Base-by-base conservation (phyloP, 2,888 invertebrate species). In the Rotaria sp. region DNA sequence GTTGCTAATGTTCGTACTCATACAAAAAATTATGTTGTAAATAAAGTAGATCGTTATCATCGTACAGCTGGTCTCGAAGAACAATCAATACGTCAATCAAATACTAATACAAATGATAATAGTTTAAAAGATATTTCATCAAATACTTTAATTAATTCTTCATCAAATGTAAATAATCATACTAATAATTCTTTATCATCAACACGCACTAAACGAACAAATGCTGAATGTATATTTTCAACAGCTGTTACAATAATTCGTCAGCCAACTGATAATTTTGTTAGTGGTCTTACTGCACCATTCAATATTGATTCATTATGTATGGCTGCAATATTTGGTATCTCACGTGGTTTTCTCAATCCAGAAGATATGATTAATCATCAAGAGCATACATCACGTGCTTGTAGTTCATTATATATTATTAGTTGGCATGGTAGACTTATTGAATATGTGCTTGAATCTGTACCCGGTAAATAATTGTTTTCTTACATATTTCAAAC, bases 31-130 rank as follows among this genome's bases (percentile, higher is more conserved):
- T 80, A 74, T 75, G 85, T 86, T 30, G 86, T 84, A 15, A 86
- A 86, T 55, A 75, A 74, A 75, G 75, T 48, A 5, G 75, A 75
- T 48, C 85, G 85, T 35, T 85, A 86, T 59, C 86, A 86, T 45
- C 86, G 86, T 18, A 86, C 86, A 7, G 84, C 85, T 45, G 86
- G 86, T 52, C 74, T 85, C 41, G 48, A 57, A 38, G 86, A 86
- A 11, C 84, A 75, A 59, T 30, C 74, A 85, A 26, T 30, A 35
- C 35, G 45, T 35, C 74, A 84, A 21, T 45, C 48, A 11, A 55
- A 55, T 52, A 52, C 5, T 13, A 52, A 30, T n/a, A 26, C 2
- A 45, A 35, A 30, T 84, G 48, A 48, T 30, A 35, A 52, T 50
- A 21, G 30, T 26, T 8, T 30, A 24, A 52, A 48, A 35, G 35